A percentile compares a stretch with the other conserved stretches of the same genome.
Conservation (phyloP, 2,113 vertebrate species). For the Hippoglossus stenolepis region DNA sequence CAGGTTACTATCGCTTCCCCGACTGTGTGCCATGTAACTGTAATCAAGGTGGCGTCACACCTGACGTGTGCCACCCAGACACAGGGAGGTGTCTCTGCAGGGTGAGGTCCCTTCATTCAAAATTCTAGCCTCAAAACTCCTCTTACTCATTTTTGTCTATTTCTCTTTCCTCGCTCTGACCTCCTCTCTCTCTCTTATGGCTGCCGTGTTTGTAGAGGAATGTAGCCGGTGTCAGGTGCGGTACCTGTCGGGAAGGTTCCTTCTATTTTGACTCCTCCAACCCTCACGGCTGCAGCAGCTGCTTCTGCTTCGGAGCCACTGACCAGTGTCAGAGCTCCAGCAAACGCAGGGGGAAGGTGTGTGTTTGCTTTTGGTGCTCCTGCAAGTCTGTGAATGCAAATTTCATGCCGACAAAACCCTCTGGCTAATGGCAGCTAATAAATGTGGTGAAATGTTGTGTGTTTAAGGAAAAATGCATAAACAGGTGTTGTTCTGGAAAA, state of each 20-base stretch:
- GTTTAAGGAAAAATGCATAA: slow-evolving; percentile 10
- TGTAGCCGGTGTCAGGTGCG: slow-evolving; percentile 86
- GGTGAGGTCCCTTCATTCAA: slow-evolving; percentile 74
- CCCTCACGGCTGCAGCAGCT: slow-evolving; percentile 88
- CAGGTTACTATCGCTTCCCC: slow-evolving; percentile 89
- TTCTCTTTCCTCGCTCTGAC: slow-evolving; percentile 14
- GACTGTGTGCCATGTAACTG: slow-evolving; percentile 88
- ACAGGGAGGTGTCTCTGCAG: slow-evolving; percentile 93
- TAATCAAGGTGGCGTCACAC: slow-evolving; percentile 83
- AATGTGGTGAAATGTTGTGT: not conserved
- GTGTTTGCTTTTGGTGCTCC: slow-evolving; percentile 36
- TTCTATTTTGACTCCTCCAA: slow-evolving; percentile 90
- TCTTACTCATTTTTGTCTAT: not conserved
- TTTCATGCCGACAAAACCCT: slow-evolving; percentile 18
- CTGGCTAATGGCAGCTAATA: not conserved
- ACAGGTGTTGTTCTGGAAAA: slow-evolving; percentile 10
- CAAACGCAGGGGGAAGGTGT: slow-evolving; percentile 88
- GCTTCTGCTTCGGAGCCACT: slow-evolving; percentile 93
- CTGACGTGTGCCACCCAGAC: slow-evolving; percentile 84
- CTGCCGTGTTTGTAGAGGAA: slow-evolving; percentile 84
- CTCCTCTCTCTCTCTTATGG: slow-evolving; percentile 50
- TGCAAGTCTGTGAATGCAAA: slow-evolving; percentile 39
- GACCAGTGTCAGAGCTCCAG: slow-evolving; percentile 86
- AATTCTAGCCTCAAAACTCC: not conserved
- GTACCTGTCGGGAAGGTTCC: slow-evolving; percentile 85